phyloP scores from a whole-genome alignment of 2,888 invertebrate genomes.

The Drosophila longiperda region DNA sequence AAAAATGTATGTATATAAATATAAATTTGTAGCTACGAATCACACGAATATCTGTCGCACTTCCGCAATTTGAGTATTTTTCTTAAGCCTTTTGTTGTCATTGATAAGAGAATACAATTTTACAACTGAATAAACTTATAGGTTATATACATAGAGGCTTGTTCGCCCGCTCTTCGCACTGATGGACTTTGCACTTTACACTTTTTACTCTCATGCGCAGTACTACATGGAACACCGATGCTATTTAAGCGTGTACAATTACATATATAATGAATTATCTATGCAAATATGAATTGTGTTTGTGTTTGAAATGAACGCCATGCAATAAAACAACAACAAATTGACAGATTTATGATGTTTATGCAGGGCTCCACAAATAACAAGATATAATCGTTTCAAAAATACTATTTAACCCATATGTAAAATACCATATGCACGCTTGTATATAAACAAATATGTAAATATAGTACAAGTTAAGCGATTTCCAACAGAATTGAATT shows the following conservation, averaged over 20 bases:
- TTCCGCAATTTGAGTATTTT: constrained; percentile 34
- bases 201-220: constrained; percentile 9
- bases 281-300: constrained; percentile 9
- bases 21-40: neutral
- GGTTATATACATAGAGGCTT: neutral
- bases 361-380: neutral
- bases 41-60: constrained; percentile 23
- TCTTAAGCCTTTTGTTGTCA: constrained; percentile 34
- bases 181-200: constrained; percentile 55
- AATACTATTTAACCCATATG: neutral
- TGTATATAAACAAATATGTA: neutral
- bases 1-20: neutral
- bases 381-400: neutral
- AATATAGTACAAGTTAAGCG: neutral
- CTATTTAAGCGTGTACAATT: neutral
- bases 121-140: constrained; percentile 19
- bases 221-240: neutral
- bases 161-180: constrained; percentile 5
- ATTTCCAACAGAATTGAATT: too few relatives aligned
- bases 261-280: constrained; percentile 6
- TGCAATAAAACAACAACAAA: neutral
- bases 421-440: neutral
- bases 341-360: neutral
- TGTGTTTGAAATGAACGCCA: neutral
- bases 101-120: constrained; percentile 45